Conservation (phyloP, 2,113 vertebrate genomes). For the Silurus meridionalis region DNA sequence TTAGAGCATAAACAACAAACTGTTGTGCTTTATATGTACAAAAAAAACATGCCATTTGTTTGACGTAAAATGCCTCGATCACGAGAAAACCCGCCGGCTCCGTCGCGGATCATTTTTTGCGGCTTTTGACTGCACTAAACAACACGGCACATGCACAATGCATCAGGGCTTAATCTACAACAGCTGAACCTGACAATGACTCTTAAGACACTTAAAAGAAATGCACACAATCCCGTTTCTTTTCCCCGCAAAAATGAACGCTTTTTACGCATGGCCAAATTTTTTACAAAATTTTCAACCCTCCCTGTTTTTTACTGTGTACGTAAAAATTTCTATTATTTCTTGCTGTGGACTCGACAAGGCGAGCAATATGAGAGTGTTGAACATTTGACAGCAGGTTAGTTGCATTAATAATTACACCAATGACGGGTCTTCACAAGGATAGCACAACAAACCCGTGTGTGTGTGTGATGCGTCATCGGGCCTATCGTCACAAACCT, state of each 20-base stretch:
- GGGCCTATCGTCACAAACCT: constrained; percentile 45
- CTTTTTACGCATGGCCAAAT: not conserved
- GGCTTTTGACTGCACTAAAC: constrained; percentile 23
- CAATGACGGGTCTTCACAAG: not conserved
- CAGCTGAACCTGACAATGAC: constrained; percentile 25
- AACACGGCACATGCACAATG: constrained; percentile 13
- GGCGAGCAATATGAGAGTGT: not conserved
- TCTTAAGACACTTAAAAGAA: constrained; percentile 14
- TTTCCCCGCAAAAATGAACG: not conserved
- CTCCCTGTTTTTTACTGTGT: not conserved
- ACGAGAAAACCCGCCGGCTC: constrained; percentile 3
- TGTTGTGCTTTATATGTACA: not conserved
- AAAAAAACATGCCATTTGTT: not conserved
- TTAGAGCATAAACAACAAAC: constrained; percentile 6
- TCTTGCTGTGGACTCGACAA: not conserved
- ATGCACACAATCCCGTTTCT: not conserved
- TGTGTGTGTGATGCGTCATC: not conserved
- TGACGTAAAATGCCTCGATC: not conserved
- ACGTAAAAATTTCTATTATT: not conserved
- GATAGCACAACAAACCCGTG: not conserved
- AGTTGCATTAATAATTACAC: not conserved
- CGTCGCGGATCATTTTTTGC: not conserved
- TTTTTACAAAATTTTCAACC: not conserved
- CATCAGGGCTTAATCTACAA: constrained; percentile 14
- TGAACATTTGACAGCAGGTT: not conserved